Evolutionary conservation across 2,113 vertebrate species (phyloP).

Genomic region (Corynorhinus townsendii): DNA sequence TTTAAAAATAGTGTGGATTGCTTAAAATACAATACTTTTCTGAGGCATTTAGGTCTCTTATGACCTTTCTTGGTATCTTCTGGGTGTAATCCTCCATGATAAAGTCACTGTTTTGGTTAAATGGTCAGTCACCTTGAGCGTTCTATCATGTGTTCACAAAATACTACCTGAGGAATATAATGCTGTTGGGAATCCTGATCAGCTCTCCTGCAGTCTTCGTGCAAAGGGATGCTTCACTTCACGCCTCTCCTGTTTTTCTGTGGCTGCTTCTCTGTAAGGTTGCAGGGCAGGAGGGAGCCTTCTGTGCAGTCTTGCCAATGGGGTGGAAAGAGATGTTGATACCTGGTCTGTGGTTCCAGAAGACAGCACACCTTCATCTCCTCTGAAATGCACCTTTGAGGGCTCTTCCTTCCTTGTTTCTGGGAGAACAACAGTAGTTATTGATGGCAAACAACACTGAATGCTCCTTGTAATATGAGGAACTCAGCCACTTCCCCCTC

Average conservation of each 20-base stretch:
- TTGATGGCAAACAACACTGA: not conserved
- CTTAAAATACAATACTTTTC: not conserved
- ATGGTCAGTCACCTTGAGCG: not conserved
- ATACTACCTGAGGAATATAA: not conserved
- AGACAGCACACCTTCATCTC: not conserved
- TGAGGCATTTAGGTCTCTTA: not conserved
- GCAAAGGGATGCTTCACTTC: not conserved
- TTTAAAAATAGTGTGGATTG: not conserved
- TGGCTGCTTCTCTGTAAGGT: constrained; percentile 21
- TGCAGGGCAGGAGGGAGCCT: not conserved
- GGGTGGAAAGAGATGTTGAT: not conserved
- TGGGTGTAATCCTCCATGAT: not conserved
- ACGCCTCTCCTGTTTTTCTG: not conserved
- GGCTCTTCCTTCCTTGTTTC: not conserved
- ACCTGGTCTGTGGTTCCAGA: not conserved
- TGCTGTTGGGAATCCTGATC: not conserved
- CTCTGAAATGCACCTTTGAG: not conserved
- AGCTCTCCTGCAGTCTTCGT: not conserved
- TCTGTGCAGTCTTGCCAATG: not conserved
- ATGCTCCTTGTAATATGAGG: not conserved
- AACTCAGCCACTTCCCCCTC: not conserved
- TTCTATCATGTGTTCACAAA: not conserved
- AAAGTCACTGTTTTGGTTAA: not conserved
- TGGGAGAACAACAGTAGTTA: not conserved
- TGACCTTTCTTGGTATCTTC: not conserved